phyloP scores from a whole-genome alignment of 2,113 vertebrate genomes.

The Asarcornis scutulata region DNA sequence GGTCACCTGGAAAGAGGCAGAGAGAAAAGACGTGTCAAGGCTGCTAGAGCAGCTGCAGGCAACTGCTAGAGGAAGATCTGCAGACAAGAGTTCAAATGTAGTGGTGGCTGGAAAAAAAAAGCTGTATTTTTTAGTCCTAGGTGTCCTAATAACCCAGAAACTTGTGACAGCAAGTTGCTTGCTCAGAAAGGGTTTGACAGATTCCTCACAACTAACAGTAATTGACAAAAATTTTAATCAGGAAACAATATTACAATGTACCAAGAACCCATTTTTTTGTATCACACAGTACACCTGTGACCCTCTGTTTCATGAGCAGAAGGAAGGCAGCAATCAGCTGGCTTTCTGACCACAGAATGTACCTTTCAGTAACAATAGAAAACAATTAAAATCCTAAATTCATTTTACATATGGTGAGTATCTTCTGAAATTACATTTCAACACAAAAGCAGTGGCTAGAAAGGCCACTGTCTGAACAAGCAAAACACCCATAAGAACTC shows the following conservation, averaged over 20 bases:
- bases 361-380: background rate
- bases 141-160: background rate
- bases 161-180: background rate
- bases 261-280: background rate
- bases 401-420: background rate
- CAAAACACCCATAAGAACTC: background rate
- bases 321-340: background rate
- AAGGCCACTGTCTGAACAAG: background rate
- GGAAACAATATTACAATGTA: background rate
- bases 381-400: background rate
- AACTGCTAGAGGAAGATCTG: background rate
- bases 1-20: background rate
- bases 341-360: background rate
- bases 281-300: background rate
- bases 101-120: background rate
- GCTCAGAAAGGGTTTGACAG: background rate
- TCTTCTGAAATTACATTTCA: background rate
- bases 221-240: background rate
- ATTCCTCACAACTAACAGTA: background rate
- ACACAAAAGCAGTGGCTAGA: rapidly evolving
- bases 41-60: background rate
- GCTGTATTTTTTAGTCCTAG: background rate
- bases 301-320: background rate
- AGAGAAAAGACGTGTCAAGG: background rate
- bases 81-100: background rate